phyloP scores from a whole-genome alignment of 2,888 invertebrate species.

The Apodemia duryi region DNA sequence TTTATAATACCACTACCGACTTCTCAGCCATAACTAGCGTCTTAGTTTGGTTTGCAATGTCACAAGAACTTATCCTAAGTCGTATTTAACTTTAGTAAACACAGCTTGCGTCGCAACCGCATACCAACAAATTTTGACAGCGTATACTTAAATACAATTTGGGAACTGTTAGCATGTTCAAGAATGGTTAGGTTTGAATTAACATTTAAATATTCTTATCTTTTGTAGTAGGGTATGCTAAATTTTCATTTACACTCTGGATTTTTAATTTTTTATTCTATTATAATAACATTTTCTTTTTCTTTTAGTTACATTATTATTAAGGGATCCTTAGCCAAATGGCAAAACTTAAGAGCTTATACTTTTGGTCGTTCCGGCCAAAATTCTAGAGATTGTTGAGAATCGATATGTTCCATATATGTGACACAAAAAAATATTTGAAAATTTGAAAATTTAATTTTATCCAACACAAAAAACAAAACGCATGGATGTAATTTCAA shows the following conservation, averaged over 20 bases:
- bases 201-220: slow-evolving; percentile 18
- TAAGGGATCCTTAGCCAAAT: too few species aligned
- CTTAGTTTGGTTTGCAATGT: slow-evolving; percentile 64
- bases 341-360: too few species aligned
- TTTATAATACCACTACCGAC: neutral
- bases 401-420: too few species aligned
- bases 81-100: slow-evolving; percentile 70
- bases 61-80: slow-evolving; percentile 64
- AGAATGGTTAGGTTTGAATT: slow-evolving; percentile 17
- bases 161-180: slow-evolving; percentile 35
- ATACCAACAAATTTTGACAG: slow-evolving; percentile 72
- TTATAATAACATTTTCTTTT: too few species aligned
- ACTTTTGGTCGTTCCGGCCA: too few species aligned
- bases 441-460: too few species aligned
- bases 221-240: slow-evolving; percentile 1
- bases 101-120: slow-evolving; percentile 68
- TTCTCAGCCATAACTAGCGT: slow-evolving; percentile 55
- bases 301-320: too few species aligned
- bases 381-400: too few species aligned
- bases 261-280: neutral
- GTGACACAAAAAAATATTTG: too few species aligned
- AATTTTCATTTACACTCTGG: neutral
- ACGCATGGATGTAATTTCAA: too few species aligned
- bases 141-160: slow-evolving; percentile 50
- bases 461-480: too few species aligned